phyloP scores from a whole-genome alignment of 2,113 vertebrate species.

The Phodopus roborovskii region DNA sequence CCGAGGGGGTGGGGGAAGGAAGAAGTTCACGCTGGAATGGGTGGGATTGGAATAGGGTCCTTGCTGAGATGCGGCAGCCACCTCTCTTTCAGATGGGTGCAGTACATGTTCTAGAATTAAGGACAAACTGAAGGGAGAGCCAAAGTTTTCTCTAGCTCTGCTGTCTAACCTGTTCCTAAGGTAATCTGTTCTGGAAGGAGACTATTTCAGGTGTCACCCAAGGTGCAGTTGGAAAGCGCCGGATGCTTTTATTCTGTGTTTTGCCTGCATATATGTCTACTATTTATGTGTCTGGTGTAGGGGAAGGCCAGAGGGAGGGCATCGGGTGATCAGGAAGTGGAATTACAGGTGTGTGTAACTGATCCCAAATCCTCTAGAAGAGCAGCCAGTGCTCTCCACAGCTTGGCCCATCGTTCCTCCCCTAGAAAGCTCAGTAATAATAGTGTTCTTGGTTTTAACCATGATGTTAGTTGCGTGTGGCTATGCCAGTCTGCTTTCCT shows the following conservation, averaged over 20 bases:
- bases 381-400: neutral
- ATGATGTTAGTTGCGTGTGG: neutral
- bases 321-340: neutral
- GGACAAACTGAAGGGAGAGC: neutral
- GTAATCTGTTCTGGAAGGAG: neutral
- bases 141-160: neutral
- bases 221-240: neutral
- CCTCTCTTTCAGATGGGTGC: neutral
- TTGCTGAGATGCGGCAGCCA: neutral
- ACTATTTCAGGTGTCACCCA: neutral
- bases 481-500: neutral
- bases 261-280: neutral
- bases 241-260: neutral
- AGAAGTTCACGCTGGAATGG: neutral
- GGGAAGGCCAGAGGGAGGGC: neutral
- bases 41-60: neutral
- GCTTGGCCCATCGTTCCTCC: neutral
- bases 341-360: neutral
- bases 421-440: neutral
- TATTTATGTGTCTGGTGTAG: neutral
- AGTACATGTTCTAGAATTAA: neutral
- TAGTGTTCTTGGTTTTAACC: neutral
- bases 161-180: neutral
- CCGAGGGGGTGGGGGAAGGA: too few species aligned
- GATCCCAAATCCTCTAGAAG: neutral